phyloP scores from a whole-genome alignment of 2,797 vertebrate species.

The Poecilia velifera region DNA sequence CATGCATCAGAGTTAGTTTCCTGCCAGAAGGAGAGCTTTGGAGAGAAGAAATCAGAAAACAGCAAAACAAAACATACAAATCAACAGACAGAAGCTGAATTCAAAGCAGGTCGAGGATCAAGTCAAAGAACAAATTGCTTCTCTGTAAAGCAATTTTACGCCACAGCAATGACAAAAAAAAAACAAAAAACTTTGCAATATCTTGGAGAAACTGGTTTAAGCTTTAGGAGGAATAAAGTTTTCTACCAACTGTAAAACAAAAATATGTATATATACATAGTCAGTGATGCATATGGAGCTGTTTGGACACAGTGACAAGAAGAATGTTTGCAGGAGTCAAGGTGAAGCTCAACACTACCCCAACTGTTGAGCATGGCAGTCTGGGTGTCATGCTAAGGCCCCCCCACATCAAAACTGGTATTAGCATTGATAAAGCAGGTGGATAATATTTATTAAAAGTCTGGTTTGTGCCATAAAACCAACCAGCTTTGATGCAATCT shows the following conservation, averaged over 20 bases:
- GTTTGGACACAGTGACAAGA: background rate
- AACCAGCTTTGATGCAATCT: background rate
- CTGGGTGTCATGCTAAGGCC: background rate
- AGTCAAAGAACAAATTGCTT: constrained; percentile 48
- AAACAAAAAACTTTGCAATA: background rate
- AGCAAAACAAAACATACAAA: constrained; percentile 65
- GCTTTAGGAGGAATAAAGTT: no score
- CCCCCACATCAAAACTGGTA: background rate
- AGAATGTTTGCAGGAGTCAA: background rate
- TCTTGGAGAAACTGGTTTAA: background rate
- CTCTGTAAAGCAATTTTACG: background rate
- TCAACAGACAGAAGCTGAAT: constrained; percentile 56
- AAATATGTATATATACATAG: background rate
- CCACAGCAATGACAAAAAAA: background rate
- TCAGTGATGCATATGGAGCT: background rate
- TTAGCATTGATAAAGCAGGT: background rate
- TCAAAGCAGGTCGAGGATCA: constrained; percentile 53
- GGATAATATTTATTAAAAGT: background rate
- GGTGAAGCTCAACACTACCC: background rate
- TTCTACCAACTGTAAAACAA: background rate
- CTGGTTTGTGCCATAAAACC: background rate
- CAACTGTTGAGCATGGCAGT: background rate
- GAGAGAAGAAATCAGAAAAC: constrained; percentile 61
- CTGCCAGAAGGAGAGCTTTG: constrained; percentile 53
- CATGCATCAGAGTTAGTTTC: constrained; percentile 61